These are phyloP conservation scores for Polydrusus tereticollis DNA, from an alignment of 2,888 invertebrate genomes.

Conservation along the genomic window DNA sequence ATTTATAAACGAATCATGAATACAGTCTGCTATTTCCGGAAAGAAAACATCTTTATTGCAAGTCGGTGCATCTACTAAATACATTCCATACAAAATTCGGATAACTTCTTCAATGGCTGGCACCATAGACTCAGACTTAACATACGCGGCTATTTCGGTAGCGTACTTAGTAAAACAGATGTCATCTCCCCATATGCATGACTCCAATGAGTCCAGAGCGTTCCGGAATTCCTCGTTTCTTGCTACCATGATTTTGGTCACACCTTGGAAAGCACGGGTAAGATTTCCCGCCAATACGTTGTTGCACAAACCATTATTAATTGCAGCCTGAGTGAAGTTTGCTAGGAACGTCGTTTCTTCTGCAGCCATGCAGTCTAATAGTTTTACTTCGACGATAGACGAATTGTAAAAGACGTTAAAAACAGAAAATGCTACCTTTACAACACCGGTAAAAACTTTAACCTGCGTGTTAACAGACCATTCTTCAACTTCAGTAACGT, in stretches of 20 bases:
- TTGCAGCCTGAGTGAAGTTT: not conserved
- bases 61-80: too few relatives aligned
- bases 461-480: constrained; percentile 9
- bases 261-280: not conserved
- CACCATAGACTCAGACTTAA: too few relatives aligned
- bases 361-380: not conserved
- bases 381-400: not conserved
- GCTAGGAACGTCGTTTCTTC: not conserved
- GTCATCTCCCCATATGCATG: not conserved
- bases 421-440: not conserved
- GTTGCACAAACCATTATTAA: constrained; percentile 17
- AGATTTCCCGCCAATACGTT: constrained; percentile 20
- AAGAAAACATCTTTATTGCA: too few relatives aligned
- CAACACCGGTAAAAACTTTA: not conserved
- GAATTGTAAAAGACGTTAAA: not conserved
- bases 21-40: too few relatives aligned
- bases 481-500: constrained; percentile 11
- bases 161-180: too few relatives aligned
- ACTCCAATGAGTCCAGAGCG: not conserved
- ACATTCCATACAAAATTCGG: too few relatives aligned
- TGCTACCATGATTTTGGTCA: not conserved
- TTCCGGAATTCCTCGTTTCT: not conserved
- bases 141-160: too few relatives aligned
- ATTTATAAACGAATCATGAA: too few relatives aligned
- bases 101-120: too few relatives aligned